Conservation (phyloP, 2,797 vertebrate species). For the Bovichtus diacanthus region DNA sequence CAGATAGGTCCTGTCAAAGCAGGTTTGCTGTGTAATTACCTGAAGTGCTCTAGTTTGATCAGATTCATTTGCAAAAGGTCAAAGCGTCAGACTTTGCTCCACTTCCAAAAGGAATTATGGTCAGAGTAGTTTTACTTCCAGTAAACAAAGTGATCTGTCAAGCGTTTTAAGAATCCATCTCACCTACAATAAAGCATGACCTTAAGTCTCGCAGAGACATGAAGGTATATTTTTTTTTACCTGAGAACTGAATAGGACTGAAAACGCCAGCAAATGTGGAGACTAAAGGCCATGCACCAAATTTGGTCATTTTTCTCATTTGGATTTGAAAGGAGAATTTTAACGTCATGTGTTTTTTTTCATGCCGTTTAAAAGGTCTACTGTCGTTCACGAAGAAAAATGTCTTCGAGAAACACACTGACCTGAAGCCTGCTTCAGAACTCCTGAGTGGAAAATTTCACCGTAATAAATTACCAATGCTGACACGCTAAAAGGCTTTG, state of each 20-base stretch:
- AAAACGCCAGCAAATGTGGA: constrained; percentile 25
- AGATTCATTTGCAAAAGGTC: constrained; percentile 86
- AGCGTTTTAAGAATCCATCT: constrained; percentile 46
- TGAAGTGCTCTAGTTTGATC: constrained; percentile 87
- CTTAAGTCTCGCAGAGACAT: constrained; percentile 14
- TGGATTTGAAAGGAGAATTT: constrained; percentile 10
- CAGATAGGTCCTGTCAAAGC: constrained; percentile 85
- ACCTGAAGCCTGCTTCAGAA: constrained; percentile 35
- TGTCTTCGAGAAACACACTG: constrained; percentile 15
- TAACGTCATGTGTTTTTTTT: constrained; percentile 8
- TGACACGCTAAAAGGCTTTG: constrained; percentile 71
- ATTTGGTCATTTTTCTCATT: constrained; percentile 8
- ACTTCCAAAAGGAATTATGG: constrained; percentile 55
- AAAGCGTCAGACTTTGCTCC: constrained; percentile 67
- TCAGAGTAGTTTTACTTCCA: constrained; percentile 54
- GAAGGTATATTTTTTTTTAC: background rate
- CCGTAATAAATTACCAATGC: constrained; percentile 61
- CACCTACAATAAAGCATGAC: constrained; percentile 42
- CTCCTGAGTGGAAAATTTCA: constrained; percentile 53
- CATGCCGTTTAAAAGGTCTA: constrained; percentile 15
- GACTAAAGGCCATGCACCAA: background rate
- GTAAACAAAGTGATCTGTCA: constrained; percentile 69
- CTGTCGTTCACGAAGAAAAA: constrained; percentile 12
- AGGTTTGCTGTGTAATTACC: constrained; percentile 87
- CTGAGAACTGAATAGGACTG: constrained; percentile 11